Base-by-base conservation (phyloP, 1,140 invertebrate species). In the Subanguina moxae region DNA sequence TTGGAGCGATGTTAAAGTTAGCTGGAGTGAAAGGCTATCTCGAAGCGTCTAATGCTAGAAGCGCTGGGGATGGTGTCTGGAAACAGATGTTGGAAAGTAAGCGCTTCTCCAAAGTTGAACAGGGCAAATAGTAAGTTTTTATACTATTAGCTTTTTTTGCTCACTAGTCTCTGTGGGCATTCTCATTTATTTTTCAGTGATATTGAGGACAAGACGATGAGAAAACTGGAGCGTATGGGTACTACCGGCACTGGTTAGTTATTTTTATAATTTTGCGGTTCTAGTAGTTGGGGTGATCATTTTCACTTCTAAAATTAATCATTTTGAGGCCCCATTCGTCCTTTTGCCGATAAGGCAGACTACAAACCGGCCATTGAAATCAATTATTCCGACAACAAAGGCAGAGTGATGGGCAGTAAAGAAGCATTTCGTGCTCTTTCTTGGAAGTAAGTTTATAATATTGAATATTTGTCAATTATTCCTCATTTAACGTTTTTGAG, bases 351-450 rank as follows among this genome's bases (percentile, higher is more conserved):
- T 80, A 97, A 96, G 83, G 88, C 89, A 32, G 86, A 87, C 59
- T 98, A 96, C 83, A 91, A 91, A 80, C 95, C 95, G 0, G 92
- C 93, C 83, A 90, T 97, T 9, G 95, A 96, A 84, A 85, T 99
- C 71, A 93, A 96, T 80, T 99, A 99, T 81, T 93, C 94, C 67
- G 94, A 98, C 85, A 93, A 97, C 80, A 90, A 91, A 82, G 95
- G 95, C 1, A 87, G 90, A 62, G 87, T 90, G 64, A 86, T 98
- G 62, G 91, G 89, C 76, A 88, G 90, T 28, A 99, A 99, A 84
- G 95, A 98, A 87, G 96, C 96, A 19, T 99, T 98, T 84, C 78
- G 88, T 5, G 66, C 32, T 28, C 30, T 78, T 7, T 78, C 76
- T 11, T 74, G 70, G 64, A 78, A 78, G 76, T 74, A 71, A 32